Conservation (phyloP, 2,888 invertebrate species). For the Caenorhabditis sp. region DNA sequence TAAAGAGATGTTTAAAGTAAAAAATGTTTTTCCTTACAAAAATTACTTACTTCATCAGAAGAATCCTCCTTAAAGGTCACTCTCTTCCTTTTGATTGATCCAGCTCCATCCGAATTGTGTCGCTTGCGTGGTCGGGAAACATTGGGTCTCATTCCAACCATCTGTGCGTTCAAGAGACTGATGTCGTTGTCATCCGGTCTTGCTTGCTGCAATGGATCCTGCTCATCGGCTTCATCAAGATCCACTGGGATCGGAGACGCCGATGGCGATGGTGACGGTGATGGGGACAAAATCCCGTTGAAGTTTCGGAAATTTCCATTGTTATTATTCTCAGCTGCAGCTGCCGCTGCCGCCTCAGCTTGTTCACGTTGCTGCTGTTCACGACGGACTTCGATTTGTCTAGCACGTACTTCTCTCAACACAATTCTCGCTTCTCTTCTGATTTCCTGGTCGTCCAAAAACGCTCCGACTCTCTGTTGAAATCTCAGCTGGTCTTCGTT, state of each 20-base stretch:
- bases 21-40: no score
- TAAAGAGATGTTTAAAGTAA: neutral
- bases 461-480: neutral
- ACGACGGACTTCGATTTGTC: neutral
- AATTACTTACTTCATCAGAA: slow-evolving; percentile 32
- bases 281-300: slow-evolving; percentile 40
- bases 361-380: neutral
- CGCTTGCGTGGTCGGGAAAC: slow-evolving; percentile 33
- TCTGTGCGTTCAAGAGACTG: slow-evolving; percentile 30
- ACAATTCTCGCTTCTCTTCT: slow-evolving; percentile 1
- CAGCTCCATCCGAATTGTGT: slow-evolving; percentile 14
- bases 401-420: neutral
- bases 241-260: slow-evolving; percentile 19
- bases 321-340: slow-evolving; percentile 21
- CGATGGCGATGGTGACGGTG: slow-evolving; percentile 36
- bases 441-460: neutral
- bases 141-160: slow-evolving; percentile 26
- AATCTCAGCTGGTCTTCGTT: no score
- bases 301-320: slow-evolving; percentile 31
- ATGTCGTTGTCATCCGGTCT: slow-evolving; percentile 14
- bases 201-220: slow-evolving; percentile 9
- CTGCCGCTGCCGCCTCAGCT: no score
- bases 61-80: slow-evolving; percentile 39
- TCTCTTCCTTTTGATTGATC: slow-evolving; percentile 23
- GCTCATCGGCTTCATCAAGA: neutral